These are phyloP conservation scores for Myotis davidii DNA, from an alignment of 2,113 vertebrate genomes.

Conservation along the genomic window DNA sequence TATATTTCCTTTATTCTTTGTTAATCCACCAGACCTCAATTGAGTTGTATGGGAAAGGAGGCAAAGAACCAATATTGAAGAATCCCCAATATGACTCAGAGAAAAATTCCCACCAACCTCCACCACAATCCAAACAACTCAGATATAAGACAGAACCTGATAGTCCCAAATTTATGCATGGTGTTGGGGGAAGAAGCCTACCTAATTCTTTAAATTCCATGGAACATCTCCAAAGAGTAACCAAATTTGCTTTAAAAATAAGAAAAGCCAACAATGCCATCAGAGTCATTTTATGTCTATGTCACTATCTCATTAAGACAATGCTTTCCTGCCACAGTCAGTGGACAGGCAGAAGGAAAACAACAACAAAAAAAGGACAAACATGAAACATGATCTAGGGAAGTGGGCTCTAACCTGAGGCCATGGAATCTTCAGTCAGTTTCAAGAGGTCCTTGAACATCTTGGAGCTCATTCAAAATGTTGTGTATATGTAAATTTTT, in stretches of 20 bases:
- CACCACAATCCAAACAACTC: background rate
- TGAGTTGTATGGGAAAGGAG: background rate
- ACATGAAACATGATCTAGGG: background rate
- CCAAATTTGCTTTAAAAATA: conserved; percentile 15
- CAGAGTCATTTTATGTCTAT: background rate
- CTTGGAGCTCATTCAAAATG: background rate
- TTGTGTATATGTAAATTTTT: background rate
- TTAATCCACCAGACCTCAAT: background rate
- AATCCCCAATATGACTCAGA: background rate
- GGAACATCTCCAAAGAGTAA: conserved; percentile 20
- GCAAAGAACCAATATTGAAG: background rate
- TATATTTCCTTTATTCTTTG: background rate
- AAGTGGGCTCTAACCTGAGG: background rate
- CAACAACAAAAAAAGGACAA: background rate
- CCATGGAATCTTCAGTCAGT: background rate
- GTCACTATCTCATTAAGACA: background rate
- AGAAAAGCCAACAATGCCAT: background rate
- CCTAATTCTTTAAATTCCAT: background rate
- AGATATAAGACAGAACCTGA: background rate
- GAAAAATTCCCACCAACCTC: background rate
- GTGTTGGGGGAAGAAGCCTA: background rate
- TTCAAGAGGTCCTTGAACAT: background rate
- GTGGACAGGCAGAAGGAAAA: no score
- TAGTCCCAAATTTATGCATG: background rate
- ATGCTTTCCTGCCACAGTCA: background rate